Percentiles rank a stretch among this genome's conserved stretches.
Conservation (phyloP, 2,113 vertebrate genomes). For the Chlorodrepanis virens region DNA sequence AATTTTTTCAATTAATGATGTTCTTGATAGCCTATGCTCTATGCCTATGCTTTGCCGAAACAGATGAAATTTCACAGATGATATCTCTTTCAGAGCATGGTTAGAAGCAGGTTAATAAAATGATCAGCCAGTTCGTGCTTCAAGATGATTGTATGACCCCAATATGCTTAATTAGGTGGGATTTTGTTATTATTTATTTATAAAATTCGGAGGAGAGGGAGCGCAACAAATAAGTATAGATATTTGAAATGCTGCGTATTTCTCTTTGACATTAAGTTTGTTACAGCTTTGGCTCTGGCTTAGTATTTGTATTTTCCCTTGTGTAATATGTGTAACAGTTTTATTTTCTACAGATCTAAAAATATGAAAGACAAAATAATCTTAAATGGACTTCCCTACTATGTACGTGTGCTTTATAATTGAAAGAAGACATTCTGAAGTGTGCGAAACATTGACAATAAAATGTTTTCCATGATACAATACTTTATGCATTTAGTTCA, state of each 20-base stretch:
- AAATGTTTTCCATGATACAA: neutral
- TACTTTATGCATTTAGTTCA: neutral
- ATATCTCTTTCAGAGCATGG: neutral
- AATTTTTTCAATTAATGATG: neutral
- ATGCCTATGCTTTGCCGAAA: neutral
- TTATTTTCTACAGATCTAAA: neutral
- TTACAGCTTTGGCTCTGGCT: neutral
- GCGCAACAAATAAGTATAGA: neutral
- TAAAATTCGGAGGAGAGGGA: neutral
- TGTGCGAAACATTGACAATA: neutral
- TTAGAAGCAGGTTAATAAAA: neutral
- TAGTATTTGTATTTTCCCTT: neutral
- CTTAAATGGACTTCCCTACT: neutral
- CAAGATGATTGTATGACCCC: neutral
- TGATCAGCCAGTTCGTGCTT: neutral
- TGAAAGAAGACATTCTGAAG: neutral
- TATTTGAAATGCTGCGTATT: neutral
- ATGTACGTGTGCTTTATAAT: neutral
- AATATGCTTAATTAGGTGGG: neutral
- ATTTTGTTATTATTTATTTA: neutral
- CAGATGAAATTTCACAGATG: neutral
- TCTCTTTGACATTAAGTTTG: neutral
- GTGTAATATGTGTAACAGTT: neutral
- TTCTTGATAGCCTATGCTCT: neutral
- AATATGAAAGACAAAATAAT: neutral